phyloP scores from a whole-genome alignment of 1,140 invertebrate genomes.

The Gonioctena quinquepunctata region DNA sequence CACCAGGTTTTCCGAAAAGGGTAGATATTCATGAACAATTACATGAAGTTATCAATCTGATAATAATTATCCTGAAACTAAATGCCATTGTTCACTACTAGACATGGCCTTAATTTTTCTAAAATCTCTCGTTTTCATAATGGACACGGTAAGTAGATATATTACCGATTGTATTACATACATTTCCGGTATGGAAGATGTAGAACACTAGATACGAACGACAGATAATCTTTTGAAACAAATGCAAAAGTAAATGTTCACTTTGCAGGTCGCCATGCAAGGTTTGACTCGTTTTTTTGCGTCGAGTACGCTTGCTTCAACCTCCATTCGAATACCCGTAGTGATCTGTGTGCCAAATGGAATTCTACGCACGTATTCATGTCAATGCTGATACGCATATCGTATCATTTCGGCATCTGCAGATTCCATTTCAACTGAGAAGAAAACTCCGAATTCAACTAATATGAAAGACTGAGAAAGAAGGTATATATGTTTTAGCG shows the following conservation, averaged over 20 bases:
- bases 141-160: not conserved
- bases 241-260: not conserved
- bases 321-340: not conserved
- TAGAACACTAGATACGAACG: not conserved
- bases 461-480: too few relatives aligned
- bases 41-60: too few relatives aligned
- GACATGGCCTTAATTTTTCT: too few relatives aligned
- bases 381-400: not conserved
- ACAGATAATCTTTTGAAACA: too few relatives aligned
- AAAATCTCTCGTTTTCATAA: not conserved
- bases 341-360: not conserved
- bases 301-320: not conserved
- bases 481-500: too few relatives aligned
- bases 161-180: not conserved
- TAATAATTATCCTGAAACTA: too few relatives aligned
- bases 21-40: too few relatives aligned
- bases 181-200: not conserved
- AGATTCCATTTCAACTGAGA: too few relatives aligned
- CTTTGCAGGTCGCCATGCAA: not conserved
- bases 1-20: too few relatives aligned
- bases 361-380: not conserved
- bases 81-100: too few relatives aligned
- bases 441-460: not conserved
- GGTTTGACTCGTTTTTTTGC: not conserved
- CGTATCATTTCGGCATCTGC: not conserved